Evolutionary conservation across 1,140 invertebrate genomes (phyloP).

Genomic region (Hetaerina americana): DNA sequence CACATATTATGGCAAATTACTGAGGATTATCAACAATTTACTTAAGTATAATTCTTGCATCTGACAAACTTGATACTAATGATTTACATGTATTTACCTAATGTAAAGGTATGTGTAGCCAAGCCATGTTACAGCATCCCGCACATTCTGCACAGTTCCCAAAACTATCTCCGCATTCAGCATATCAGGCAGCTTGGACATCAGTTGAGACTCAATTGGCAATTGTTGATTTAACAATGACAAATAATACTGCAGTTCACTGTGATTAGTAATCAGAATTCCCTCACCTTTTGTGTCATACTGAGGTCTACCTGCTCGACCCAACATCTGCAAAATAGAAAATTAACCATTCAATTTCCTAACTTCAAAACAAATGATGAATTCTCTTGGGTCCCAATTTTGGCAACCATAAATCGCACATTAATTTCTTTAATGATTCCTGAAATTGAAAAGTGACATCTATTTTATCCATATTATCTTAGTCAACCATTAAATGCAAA

Average conservation of each 20-base stretch:
- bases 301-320: slow-evolving; percentile 92
- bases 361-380: neutral
- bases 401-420: no score
- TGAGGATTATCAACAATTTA: no score
- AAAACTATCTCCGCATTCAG: slow-evolving; percentile 96
- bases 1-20: no score
- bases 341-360: neutral
- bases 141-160: slow-evolving; percentile 88
- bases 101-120: slow-evolving; percentile 98
- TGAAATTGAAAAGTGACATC: no score
- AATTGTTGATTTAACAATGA: slow-evolving; percentile 95
- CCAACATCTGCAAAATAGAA: slow-evolving; percentile 60
- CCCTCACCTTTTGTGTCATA: slow-evolving; percentile 98
- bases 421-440: no score
- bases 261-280: slow-evolving; percentile 97
- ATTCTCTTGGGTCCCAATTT: no score
- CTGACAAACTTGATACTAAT: no score
- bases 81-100: no score
- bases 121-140: slow-evolving; percentile 90
- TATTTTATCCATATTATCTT: no score
- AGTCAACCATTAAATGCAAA: no score
- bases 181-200: slow-evolving; percentile 84
- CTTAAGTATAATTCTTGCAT: no score
- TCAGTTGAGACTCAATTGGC: slow-evolving; percentile 74
- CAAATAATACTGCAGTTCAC: slow-evolving; percentile 95